A percentile compares a stretch with the other conserved stretches of the same genome.
Conservation (phyloP, 2,113 vertebrate species). For the Hyla sarda region DNA sequence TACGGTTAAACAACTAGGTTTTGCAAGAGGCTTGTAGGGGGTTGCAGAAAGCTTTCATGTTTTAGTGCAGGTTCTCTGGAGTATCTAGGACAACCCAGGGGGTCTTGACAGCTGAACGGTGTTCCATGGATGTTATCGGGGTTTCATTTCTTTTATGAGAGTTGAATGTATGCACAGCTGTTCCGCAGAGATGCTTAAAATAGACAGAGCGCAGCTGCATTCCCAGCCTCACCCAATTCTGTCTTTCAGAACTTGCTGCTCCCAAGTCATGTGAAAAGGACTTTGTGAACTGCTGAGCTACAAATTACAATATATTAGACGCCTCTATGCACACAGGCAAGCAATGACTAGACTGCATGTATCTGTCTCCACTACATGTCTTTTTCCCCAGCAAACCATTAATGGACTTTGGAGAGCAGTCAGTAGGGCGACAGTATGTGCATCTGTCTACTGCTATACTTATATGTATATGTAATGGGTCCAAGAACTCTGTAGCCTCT, state of each 20-base stretch:
- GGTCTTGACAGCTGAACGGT: constrained; percentile 35
- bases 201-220: constrained; percentile 52
- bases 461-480: not conserved
- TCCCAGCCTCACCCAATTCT: accelerated
- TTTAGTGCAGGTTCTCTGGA: constrained; percentile 18
- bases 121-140: constrained; percentile 44
- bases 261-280: constrained; percentile 32
- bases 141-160: constrained; percentile 54
- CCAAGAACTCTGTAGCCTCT: constrained; percentile 16
- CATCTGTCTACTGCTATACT: not conserved
- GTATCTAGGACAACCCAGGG: constrained; percentile 12
- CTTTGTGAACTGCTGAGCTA: constrained; percentile 34
- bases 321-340: not conserved
- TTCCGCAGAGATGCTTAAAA: constrained; percentile 38
- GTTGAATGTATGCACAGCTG: constrained; percentile 55
- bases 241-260: constrained; percentile 41
- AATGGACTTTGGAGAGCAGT: not conserved
- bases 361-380: not conserved
- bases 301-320: constrained; percentile 10
- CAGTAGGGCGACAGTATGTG: not conserved
- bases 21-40: constrained; percentile 11
- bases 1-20: constrained; percentile 17
- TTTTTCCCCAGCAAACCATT: too few relatives aligned
- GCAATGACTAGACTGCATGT: not conserved
- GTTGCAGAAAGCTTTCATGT: constrained; percentile 4